Base-by-base conservation (phyloP, 2,888 invertebrate genomes). In the Iphiclides podalirius region DNA sequence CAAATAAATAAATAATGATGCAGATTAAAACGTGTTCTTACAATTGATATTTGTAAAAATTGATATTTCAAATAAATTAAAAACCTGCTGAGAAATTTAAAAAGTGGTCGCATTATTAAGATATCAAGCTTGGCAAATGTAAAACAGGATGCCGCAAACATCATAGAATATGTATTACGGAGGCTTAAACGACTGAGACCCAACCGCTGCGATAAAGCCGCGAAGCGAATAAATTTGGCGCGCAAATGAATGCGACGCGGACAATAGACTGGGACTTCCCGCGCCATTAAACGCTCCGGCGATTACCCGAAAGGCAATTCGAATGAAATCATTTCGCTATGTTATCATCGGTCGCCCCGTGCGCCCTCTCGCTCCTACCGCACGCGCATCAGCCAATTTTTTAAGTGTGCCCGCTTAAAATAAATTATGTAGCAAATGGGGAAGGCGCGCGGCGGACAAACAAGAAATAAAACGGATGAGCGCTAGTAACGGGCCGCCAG, bases 241-340 rank as follows among this genome's bases (percentile, higher is more conserved):
- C 69, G 72, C 72, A 79, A 84, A 83, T 75, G 75, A 75, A 77
- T 70, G 65, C 64, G 64, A 66, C 59, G 66, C 74, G 80, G 75
- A 82, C 81, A 84, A 81, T 78, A 68, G 66, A 53, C 64, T 72
- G 66, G 68, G 70, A 70, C 69, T 67, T 66, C 66, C 71, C 67
- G 83, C 72, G 57, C 81, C 83, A 84, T 86, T 87, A 84, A 75
- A 63, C 66, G 61, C 72, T 70, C 63, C 69, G 61, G 63, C 79
- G 72, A 79, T 77, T 72, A 76, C 72, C 50, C 57, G 58, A 61
- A 73, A 70, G 74, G 76, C 79, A 75, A 78, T 83, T 79, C 80
- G 83, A 85, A 87, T 85, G 80, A 80, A 84, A 82, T 83, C 80
- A 80, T 84, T 85, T 65, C 82, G 84, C 78, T 81, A 84, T 87